phyloP scores from a whole-genome alignment of 2,888 invertebrate genomes.

The Halictus ligatus region DNA sequence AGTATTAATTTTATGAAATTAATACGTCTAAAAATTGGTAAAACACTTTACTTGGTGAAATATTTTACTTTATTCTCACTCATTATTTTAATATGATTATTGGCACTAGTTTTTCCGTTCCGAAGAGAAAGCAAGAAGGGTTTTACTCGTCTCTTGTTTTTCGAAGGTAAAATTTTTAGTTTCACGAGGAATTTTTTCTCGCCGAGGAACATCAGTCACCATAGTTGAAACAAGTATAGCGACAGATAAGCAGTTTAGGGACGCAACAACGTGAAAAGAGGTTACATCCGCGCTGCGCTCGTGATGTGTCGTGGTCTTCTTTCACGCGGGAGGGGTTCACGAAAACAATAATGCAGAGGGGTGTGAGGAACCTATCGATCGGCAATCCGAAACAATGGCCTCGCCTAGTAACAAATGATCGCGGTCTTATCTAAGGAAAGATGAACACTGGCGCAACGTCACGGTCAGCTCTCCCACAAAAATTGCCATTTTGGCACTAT shows the following conservation, averaged over 20 bases:
- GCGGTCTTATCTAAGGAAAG: conserved; percentile 77
- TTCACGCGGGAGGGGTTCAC: conserved; percentile 64
- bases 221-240: conserved; percentile 13
- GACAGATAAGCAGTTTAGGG: conserved; percentile 50
- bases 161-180: not conserved
- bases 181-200: not conserved
- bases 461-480: conserved; percentile 73
- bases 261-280: conserved; percentile 51
- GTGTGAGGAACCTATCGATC: conserved; percentile 79
- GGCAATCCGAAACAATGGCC: conserved; percentile 81
- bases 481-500: conserved; percentile 55
- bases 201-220: conserved; percentile 36
- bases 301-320: conserved; percentile 58
- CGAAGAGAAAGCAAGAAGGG: not conserved
- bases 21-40: too few species aligned
- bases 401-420: conserved; percentile 83
- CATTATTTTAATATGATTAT: not conserved
- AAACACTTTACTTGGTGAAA: too few species aligned
- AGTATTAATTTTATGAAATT: too few species aligned
- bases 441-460: conserved; percentile 62
- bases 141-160: not conserved
- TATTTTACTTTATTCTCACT: not conserved
- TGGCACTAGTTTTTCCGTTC: not conserved
- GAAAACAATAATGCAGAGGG: conserved; percentile 79
- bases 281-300: conserved; percentile 44